phyloP scores from a whole-genome alignment of 2,113 vertebrate genomes.

The Monarcha castaneiventris region DNA sequence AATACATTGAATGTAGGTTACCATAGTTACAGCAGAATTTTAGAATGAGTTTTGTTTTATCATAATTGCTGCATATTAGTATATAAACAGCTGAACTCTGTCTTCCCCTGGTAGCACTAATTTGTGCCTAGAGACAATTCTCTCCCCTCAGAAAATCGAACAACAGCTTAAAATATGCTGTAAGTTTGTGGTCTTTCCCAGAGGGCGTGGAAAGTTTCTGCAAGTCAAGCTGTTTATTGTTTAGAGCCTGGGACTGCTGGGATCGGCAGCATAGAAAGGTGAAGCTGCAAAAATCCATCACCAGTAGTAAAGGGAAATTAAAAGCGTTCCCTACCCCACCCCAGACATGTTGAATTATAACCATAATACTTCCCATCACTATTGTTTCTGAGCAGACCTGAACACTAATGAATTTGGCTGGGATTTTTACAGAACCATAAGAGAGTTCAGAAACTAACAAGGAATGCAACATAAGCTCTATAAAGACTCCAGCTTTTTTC shows the following conservation, averaged over 20 bases:
- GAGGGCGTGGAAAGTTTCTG: slow-evolving; percentile 64
- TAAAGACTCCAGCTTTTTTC: neutral
- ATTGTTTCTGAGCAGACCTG: slow-evolving; percentile 20
- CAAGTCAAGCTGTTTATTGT: slow-evolving; percentile 59
- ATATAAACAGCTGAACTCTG: slow-evolving; percentile 73
- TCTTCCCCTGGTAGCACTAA: slow-evolving; percentile 66
- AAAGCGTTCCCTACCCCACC: slow-evolving; percentile 10
- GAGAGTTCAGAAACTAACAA: slow-evolving; percentile 31
- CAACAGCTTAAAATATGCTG: slow-evolving; percentile 60
- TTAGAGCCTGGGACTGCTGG: slow-evolving; percentile 25
- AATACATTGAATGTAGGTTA: slow-evolving; percentile 73
- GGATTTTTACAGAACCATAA: slow-evolving; percentile 23
- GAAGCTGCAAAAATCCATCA: slow-evolving; percentile 58
- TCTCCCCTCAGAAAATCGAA: slow-evolving; percentile 67
- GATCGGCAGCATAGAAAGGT: slow-evolving; percentile 15
- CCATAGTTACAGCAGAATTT: slow-evolving; percentile 76
- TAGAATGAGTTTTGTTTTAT: slow-evolving; percentile 76
- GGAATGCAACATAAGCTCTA: neutral
- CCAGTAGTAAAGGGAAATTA: slow-evolving; percentile 54
- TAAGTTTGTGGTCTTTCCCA: slow-evolving; percentile 46
- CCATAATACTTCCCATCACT: slow-evolving; percentile 6
- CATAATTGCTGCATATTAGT: slow-evolving; percentile 77
- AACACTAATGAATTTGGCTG: slow-evolving; percentile 44
- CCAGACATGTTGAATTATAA: slow-evolving; percentile 24
- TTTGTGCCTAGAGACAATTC: slow-evolving; percentile 70